Base-by-base conservation (phyloP, 2,113 vertebrate genomes). In the Coptodon bakossiorum region DNA sequence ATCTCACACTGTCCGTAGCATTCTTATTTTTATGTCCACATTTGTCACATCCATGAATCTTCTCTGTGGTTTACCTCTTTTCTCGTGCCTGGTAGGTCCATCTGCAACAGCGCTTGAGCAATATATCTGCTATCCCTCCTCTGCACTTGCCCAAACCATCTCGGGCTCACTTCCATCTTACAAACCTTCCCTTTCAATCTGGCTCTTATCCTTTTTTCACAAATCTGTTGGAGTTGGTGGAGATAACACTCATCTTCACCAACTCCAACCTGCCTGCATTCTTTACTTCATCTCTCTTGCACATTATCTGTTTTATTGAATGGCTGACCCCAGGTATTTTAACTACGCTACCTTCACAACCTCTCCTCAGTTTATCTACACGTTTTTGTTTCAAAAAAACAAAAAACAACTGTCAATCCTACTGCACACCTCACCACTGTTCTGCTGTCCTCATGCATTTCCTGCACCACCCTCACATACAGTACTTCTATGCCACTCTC, bases 31-130 rank as follows among this genome's bases (percentile, higher is more conserved):
- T 66, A 66, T 38, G 34, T 66, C 34, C 61, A 38, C 34, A 38
- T 0, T 38, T 66, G 34, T 66, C 10, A 7, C 34, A 66, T 66
- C 61, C 34, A 38, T 22, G 6, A 66, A 38, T 66, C 34, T 66
- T 38, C 61, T 66, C 61, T 66, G 61, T 38, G 61, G 34, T 38
- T 66, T 36, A 12, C 31, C 6, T 38, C 31, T 38, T 38, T 66
- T 6, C 34, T 3, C 3, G 38, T 38, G 61, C 19, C 61, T 22
- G 61, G 34, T 66, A 38, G 61, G 34, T 40, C 19, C 63, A 40
- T 68, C 11, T 68, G 40, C 63, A 68, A 68, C 36, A 68, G 1
- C 0, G 6, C 36, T 68, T 68, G 36, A 40, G 34, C 0, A 22
- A 40, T 40, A 40, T 68, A 68, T 40, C 36, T 22, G 11, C 11